Base-by-base conservation (phyloP, 1,140 invertebrate genomes). In the Bombus sylvicola region DNA sequence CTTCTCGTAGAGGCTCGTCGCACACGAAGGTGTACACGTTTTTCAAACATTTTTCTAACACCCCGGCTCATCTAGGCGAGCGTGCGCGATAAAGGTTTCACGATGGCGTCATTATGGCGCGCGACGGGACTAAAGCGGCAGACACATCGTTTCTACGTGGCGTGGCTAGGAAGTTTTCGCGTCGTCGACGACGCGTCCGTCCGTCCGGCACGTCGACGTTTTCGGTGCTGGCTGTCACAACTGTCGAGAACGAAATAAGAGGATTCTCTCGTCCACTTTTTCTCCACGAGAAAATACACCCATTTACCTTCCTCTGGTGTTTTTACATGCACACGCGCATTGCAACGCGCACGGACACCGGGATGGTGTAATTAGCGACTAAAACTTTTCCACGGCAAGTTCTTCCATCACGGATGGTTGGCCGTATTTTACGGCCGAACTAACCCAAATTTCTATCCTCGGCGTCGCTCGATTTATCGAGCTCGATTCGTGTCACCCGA, bases 131-230 rank as follows among this genome's bases (percentile, higher is more conserved):
- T 78, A 89, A 89, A 90, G 88, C 88, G 81, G 83, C 74, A 87
- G 84, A 91, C 87, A 90, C 89, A 91, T 92, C 86, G 91, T 87
- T 78, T 62, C 88, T 92, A 90, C 91, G 92, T 93, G 90, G 89
- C 91, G 92, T 92, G 90, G 89, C 72, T 72, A 43, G 87, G 68
- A 92, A 89, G 87, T 89, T 90, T 88, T 88, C 88, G 66, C 89
- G 76, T 89, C 89, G 87, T 31, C 76, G 69, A 59, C 88, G 73
- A 88, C 86, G 78, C 76, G 83, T 89, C 78, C 77, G 76, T 89
- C 74, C 68, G 81, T 87, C 89, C 81, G 43, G 68, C 75, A 66
- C 82, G 77, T 80, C 79, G 57, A 37, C 77, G 47, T 53, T 53
- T 53, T 53, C 47, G 39, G 53, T 13, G 37, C 47, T 81, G 41